Percentiles rank a stretch among this genome's conserved stretches.
These are phyloP conservation scores for Pentamera pediparva DNA, from an alignment of 53 echinoderm and acorn worm genomes.

Conservation along the genomic window DNA sequence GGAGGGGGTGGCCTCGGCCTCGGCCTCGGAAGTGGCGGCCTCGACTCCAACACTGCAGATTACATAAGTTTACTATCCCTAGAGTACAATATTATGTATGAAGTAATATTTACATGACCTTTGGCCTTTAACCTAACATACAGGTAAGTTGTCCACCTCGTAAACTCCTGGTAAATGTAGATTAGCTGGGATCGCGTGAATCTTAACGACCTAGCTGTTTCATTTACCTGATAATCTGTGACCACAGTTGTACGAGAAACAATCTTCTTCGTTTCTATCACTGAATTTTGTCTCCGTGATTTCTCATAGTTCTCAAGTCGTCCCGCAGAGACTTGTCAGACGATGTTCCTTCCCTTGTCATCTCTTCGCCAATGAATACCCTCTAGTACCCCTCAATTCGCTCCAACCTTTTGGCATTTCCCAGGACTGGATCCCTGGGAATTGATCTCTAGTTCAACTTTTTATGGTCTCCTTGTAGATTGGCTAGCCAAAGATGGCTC, in stretches of 20 bases:
- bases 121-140: background rate
- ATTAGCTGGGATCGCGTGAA: too few species aligned
- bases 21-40: too few species aligned
- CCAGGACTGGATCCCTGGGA: background rate
- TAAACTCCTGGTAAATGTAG: background rate
- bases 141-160: background rate
- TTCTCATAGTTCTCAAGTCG: background rate
- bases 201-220: too few species aligned
- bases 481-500: too few species aligned
- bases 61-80: too few species aligned
- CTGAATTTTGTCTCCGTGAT: background rate
- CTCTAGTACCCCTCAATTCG: background rate
- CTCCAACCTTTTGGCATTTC: background rate
- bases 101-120: too few species aligned
- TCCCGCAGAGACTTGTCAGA: background rate
- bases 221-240: too few species aligned
- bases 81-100: too few species aligned
- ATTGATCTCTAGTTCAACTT: slow-evolving; percentile 4
- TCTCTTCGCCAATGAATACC: slow-evolving; percentile 3
- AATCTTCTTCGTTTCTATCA: slow-evolving; percentile 5
- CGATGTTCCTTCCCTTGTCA: background rate
- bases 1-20: too few species aligned
- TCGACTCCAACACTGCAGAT: too few species aligned
- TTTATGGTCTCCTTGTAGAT: too few species aligned
- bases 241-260: background rate